These are phyloP conservation scores for Drosophila takahashii DNA, from an alignment of 1,140 invertebrate species.

Conservation along the genomic window DNA sequence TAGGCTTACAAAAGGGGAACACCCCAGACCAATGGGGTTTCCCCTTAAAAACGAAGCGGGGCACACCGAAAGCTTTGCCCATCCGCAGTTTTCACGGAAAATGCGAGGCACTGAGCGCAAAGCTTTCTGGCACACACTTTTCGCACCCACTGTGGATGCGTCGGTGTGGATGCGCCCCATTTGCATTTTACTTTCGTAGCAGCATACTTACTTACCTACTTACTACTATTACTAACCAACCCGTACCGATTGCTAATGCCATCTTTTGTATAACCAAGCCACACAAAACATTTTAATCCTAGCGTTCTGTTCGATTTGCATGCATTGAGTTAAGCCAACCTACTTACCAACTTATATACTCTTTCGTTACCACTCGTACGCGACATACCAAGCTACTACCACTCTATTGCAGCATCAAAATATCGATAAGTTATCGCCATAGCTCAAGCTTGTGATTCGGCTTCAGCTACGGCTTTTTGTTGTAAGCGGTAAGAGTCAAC, in stretches of 20 bases:
- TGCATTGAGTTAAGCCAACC: slow-evolving; percentile 68
- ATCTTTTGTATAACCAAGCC: slow-evolving; percentile 36
- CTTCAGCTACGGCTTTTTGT: slow-evolving; percentile 31
- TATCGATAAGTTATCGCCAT: slow-evolving; percentile 13
- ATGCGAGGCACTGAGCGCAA: slow-evolving; percentile 51
- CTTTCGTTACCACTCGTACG: slow-evolving; percentile 57
- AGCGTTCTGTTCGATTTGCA: slow-evolving; percentile 73
- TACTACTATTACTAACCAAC: slow-evolving; percentile 60
- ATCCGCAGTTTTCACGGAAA: slow-evolving; percentile 52
- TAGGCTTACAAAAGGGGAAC: slow-evolving; percentile 68
- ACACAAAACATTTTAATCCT: slow-evolving; percentile 64
- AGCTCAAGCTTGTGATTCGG: slow-evolving; percentile 7
- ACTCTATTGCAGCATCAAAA: slow-evolving; percentile 61
- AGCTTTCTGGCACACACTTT: slow-evolving; percentile 60
- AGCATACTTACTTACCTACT: slow-evolving; percentile 23
- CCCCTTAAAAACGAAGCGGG: slow-evolving; percentile 22
- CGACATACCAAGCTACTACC: slow-evolving; percentile 52
- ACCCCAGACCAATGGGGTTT: slow-evolving; percentile 16
- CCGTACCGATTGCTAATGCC: slow-evolving; percentile 68
- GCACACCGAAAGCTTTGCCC: slow-evolving; percentile 67
- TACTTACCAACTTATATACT: slow-evolving; percentile 46
- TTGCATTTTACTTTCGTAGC: slow-evolving; percentile 68
- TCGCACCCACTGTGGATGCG: slow-evolving; percentile 32
- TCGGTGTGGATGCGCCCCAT: slow-evolving; percentile 19
- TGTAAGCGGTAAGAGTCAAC: slow-evolving; percentile 37